Percentiles rank a stretch among this genome's conserved stretches.
These are phyloP conservation scores for Cosmorhoe ocellata DNA, from an alignment of 2,888 invertebrate genomes.

Conservation along the genomic window DNA sequence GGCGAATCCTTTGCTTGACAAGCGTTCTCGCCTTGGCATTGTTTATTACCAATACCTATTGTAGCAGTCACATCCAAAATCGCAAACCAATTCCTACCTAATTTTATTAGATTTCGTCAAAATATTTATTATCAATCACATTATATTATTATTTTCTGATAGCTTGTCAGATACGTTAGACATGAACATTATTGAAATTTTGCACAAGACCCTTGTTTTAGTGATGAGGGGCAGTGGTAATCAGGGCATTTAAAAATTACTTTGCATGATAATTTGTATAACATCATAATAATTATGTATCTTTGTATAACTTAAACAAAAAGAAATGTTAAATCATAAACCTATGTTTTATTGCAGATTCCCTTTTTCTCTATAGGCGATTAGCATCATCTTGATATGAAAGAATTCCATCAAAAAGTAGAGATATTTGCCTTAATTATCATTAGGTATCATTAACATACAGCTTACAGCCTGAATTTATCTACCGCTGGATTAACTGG, in stretches of 20 bases:
- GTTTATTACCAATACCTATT: background rate
- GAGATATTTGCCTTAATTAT: too few species aligned
- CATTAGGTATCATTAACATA: too few species aligned
- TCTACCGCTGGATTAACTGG: too few species aligned
- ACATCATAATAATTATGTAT: constrained; percentile 18
- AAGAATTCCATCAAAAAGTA: too few species aligned
- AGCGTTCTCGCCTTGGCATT: background rate
- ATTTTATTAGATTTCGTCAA: constrained; percentile 12
- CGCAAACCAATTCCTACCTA: constrained; percentile 1
- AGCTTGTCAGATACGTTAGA: constrained; percentile 6
- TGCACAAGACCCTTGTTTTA: constrained; percentile 8
- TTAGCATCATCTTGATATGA: too few species aligned
- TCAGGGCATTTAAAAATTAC: constrained; percentile 18
- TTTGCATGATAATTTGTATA: constrained; percentile 21
- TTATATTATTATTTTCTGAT: constrained; percentile 18
- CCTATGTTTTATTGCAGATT: constrained; percentile 14
- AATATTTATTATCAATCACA: constrained; percentile 8
- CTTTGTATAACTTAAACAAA: constrained; percentile 29
- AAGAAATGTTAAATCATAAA: constrained; percentile 42
- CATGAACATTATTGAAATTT: constrained; percentile 11
- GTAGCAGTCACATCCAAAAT: background rate
- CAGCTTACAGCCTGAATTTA: too few species aligned
- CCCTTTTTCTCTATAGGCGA: too few species aligned
- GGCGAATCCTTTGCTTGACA: background rate
- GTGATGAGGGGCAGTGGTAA: constrained; percentile 13